These are phyloP conservation scores for Melospiza melodia DNA, from an alignment of 2,113 vertebrate species.

Conservation along the genomic window DNA sequence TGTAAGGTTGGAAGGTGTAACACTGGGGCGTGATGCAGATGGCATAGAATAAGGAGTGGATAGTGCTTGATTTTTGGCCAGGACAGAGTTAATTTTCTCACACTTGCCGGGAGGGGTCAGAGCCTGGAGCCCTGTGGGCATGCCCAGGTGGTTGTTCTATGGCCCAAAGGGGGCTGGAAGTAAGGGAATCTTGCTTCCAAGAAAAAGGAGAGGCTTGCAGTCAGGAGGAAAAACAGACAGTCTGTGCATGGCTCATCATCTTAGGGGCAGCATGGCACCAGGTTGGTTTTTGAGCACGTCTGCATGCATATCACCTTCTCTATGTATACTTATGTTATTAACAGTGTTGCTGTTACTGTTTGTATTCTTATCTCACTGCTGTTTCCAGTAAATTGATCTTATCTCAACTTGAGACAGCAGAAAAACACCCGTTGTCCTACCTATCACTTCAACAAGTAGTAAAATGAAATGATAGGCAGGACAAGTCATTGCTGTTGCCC, in stretches of 20 bases:
- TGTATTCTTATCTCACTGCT: neutral
- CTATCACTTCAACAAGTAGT: neutral
- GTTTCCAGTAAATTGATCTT: neutral
- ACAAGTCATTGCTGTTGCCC: neutral
- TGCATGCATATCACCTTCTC: neutral
- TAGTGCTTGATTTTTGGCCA: neutral
- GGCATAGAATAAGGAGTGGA: neutral
- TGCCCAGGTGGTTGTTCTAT: neutral
- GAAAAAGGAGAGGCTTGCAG: neutral
- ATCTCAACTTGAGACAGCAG: neutral
- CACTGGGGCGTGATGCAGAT: neutral
- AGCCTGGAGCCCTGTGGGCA: neutral
- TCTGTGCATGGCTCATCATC: neutral
- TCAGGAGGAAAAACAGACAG: neutral
- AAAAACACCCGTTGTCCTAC: neutral
- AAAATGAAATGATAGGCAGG: neutral
- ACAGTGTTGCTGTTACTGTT: neutral
- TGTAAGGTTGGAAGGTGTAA: neutral
- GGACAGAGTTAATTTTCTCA: neutral
- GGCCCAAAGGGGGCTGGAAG: neutral
- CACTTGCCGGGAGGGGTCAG: no score
- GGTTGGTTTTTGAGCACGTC: neutral
- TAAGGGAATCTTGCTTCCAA: neutral
- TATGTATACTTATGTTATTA: neutral
- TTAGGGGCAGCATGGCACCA: neutral